Conservation (phyloP, 2,888 invertebrate species). For the Glomeris marginata region DNA sequence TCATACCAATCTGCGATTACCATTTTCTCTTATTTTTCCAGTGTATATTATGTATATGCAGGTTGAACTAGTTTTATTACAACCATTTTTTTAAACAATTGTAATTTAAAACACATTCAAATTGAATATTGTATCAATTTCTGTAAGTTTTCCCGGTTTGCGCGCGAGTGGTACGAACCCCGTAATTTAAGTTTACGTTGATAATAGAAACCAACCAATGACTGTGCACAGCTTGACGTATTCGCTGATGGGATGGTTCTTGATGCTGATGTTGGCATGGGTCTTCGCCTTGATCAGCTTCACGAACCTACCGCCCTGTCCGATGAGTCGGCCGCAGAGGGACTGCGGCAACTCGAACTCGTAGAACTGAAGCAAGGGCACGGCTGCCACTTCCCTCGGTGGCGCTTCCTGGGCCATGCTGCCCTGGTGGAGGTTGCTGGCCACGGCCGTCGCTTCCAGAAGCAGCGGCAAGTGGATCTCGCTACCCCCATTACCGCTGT, state of each 20-base stretch:
- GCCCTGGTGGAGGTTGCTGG: not conserved
- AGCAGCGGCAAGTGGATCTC: conserved; percentile 30
- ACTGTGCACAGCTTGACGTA: conserved; percentile 69
- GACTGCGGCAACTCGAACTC: conserved; percentile 33
- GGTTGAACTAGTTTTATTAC: no score
- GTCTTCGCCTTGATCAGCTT: conserved; percentile 58
- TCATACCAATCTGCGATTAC: no score
- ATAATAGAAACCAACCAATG: conserved; percentile 43
- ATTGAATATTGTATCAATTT: no score
- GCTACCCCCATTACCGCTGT: conserved; percentile 67
- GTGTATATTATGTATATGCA: no score
- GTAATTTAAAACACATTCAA: no score
- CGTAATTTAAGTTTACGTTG: not conserved
- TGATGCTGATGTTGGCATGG: conserved; percentile 61
- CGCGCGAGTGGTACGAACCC: not conserved
- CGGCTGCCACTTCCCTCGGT: not conserved
- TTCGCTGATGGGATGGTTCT: conserved; percentile 53
- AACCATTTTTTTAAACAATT: no score
- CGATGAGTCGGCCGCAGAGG: conserved; percentile 74
- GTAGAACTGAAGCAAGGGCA: conserved; percentile 17
- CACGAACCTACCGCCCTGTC: conserved; percentile 65
- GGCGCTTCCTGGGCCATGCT: not conserved
- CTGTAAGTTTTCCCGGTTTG: no score
- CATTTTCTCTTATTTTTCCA: no score
- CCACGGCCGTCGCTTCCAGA: not conserved